These are phyloP conservation scores for Monochamus saltuarius DNA, from an alignment of 1,140 invertebrate species.

Conservation along the genomic window DNA sequence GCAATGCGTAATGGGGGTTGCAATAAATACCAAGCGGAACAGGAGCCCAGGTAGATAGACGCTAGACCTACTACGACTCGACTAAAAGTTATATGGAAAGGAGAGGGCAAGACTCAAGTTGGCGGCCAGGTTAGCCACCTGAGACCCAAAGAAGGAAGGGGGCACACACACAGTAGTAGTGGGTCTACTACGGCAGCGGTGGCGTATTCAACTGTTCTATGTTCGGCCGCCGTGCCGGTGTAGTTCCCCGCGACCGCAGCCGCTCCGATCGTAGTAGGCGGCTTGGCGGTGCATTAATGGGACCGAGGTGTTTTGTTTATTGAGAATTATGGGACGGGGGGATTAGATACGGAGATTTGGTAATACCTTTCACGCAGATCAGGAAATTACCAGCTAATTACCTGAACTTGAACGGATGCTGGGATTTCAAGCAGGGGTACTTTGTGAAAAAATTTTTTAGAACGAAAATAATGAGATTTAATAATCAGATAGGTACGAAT, in stretches of 20 bases:
- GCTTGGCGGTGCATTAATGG: conserved; percentile 13
- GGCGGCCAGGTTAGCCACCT: conserved; percentile 22
- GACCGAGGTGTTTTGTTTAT: conserved; percentile 1
- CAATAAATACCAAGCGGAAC: conserved; percentile 3
- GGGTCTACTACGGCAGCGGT: conserved; percentile 45
- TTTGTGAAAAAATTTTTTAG: too few species aligned
- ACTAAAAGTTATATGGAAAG: conserved; percentile 12
- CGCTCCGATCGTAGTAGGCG: conserved; percentile 18
- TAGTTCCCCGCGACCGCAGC: conserved; percentile 23
- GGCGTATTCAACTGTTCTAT: conserved; percentile 49
- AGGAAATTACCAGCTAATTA: too few species aligned
- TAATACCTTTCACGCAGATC: too few species aligned
- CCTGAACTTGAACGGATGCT: too few species aligned
- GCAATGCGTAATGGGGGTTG: conserved; percentile 1
- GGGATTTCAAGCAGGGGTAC: too few species aligned
- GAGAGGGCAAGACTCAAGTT: conserved; percentile 18
- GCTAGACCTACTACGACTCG: conserved; percentile 4
- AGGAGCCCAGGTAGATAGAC: conserved; percentile 11
- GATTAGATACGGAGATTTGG: conserved; percentile 3
- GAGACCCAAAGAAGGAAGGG: conserved; percentile 27
- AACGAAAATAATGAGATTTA: too few species aligned
- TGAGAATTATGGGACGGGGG: too few species aligned
- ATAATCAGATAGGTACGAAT: too few species aligned
- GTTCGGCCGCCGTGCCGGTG: conserved; percentile 36
- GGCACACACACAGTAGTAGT: conserved; percentile 32